Conservation (phyloP, 2,888 invertebrate genomes). For the Arrhopalites spinosus region DNA sequence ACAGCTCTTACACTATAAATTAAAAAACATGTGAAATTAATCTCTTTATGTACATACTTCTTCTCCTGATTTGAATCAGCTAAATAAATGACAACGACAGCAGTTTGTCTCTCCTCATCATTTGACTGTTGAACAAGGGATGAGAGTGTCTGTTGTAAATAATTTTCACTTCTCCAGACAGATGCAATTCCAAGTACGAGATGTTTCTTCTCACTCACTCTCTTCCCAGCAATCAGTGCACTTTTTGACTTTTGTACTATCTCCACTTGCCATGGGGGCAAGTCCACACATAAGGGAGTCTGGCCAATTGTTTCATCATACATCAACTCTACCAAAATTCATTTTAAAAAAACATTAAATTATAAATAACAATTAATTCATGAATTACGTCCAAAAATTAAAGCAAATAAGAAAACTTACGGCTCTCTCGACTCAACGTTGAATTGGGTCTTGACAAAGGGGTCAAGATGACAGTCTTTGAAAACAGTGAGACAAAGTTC, state of each 20-base stretch:
- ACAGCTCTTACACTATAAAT: neutral
- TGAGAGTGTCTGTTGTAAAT: slow-evolving; percentile 58
- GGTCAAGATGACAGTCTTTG: neutral
- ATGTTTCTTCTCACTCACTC: slow-evolving; percentile 55
- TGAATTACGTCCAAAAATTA: neutral
- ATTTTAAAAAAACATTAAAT: neutral
- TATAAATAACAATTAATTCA: neutral
- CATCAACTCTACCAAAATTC: neutral
- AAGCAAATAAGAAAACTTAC: neutral
- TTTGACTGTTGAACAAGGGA: slow-evolving; percentile 59
- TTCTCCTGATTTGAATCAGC: slow-evolving; percentile 58
- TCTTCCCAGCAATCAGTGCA: slow-evolving; percentile 22
- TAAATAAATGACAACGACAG: slow-evolving; percentile 59
- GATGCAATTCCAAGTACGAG: slow-evolving; percentile 60
- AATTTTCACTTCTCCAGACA: slow-evolving; percentile 59
- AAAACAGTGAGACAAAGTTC: neutral
- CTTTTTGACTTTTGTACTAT: neutral
- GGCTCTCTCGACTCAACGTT: neutral
- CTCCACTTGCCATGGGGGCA: slow-evolving; percentile 11
- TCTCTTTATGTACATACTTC: slow-evolving; percentile 53
- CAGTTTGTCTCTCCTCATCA: slow-evolving; percentile 56
- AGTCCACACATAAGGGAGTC: too few relatives aligned
- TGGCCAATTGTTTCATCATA: neutral
- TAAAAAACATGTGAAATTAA: neutral
- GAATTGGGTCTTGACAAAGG: neutral